Percentiles rank a stretch among this genome's conserved stretches.
Conservation (phyloP, 2,888 invertebrate species). For the Phalangium opilio region DNA sequence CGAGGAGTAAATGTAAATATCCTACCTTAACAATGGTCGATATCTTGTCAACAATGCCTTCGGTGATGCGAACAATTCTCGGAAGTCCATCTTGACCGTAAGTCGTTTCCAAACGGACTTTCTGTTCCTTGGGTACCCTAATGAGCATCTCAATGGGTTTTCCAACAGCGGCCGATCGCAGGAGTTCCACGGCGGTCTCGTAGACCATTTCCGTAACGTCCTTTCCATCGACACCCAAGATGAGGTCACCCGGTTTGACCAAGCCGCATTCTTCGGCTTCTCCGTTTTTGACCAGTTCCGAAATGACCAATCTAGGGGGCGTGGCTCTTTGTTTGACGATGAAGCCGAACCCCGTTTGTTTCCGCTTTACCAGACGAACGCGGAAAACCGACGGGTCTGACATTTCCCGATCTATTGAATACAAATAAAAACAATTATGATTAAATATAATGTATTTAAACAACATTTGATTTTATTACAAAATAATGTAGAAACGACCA, state of each 20-base stretch:
- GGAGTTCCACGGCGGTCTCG: constrained; percentile 10
- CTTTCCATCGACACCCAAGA: constrained; percentile 27
- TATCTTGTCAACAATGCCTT: constrained; percentile 16
- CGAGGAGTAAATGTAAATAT: too few relatives aligned
- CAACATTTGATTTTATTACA: too few relatives aligned
- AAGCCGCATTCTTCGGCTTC: constrained; percentile 28
- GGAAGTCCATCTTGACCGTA: constrained; percentile 26
- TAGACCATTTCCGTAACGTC: constrained; percentile 26
- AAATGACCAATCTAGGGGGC: constrained; percentile 25
- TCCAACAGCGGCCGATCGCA: too few relatives aligned
- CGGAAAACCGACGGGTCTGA: neutral
- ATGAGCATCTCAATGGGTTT: constrained; percentile 21
- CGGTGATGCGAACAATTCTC: constrained; percentile 26
- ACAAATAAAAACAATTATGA: too few relatives aligned
- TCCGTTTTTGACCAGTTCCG: constrained; percentile 26
- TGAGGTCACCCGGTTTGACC: constrained; percentile 27
- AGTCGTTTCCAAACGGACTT: constrained; percentile 26
- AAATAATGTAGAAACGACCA: too few relatives aligned
- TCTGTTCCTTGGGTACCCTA: constrained; percentile 26
- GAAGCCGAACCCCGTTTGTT: constrained; percentile 27
- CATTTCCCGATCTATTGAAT: too few relatives aligned
- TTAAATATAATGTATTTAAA: too few relatives aligned
- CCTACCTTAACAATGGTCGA: too few relatives aligned
- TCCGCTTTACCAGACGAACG: constrained; percentile 26
- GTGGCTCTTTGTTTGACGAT: constrained; percentile 25